phyloP scores from a whole-genome alignment of 2,797 vertebrate species.

The Lagodon rhomboides region DNA sequence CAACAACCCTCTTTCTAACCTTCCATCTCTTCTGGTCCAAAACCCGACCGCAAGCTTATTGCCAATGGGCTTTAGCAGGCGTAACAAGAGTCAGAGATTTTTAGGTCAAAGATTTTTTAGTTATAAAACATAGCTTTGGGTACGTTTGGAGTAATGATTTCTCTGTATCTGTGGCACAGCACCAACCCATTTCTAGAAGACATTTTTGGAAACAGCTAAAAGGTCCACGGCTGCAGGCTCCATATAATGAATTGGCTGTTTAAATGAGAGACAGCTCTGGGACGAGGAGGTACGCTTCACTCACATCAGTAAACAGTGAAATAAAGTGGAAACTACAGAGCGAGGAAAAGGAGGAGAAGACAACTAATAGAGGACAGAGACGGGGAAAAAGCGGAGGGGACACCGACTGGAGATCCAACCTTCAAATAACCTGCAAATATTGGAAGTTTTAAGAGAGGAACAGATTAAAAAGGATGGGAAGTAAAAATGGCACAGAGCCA shows the following conservation, averaged over 20 bases:
- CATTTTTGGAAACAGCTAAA: constrained; percentile 64
- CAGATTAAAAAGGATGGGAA: constrained; percentile 2
- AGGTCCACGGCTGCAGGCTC: constrained; percentile 56
- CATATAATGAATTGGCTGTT: constrained; percentile 70
- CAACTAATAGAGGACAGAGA: background rate
- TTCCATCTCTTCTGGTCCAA: constrained; percentile 1
- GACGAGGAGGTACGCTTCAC: constrained; percentile 54
- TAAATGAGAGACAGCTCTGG: constrained; percentile 64
- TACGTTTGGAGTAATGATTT: constrained; percentile 65
- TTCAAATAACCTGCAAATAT: constrained; percentile 26
- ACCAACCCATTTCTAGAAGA: constrained; percentile 61
- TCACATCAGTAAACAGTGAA: constrained; percentile 61
- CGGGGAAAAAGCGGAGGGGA: background rate
- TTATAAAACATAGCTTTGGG: constrained; percentile 44
- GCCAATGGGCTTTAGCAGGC: background rate
- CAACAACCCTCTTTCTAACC: constrained; percentile 12
- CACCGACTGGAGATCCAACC: background rate
- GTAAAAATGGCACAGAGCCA: constrained; percentile 25
- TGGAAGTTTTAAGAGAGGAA: constrained; percentile 23
- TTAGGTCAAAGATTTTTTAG: constrained; percentile 27
- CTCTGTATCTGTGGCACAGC: constrained; percentile 55
- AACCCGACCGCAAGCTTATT: constrained; percentile 22
- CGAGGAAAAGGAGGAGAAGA: constrained; percentile 27
- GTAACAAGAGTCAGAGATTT: constrained; percentile 8
- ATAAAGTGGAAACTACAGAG: constrained; percentile 33